Base-by-base conservation (phyloP, 2,113 vertebrate genomes). In the Lamprotornis superbus region DNA sequence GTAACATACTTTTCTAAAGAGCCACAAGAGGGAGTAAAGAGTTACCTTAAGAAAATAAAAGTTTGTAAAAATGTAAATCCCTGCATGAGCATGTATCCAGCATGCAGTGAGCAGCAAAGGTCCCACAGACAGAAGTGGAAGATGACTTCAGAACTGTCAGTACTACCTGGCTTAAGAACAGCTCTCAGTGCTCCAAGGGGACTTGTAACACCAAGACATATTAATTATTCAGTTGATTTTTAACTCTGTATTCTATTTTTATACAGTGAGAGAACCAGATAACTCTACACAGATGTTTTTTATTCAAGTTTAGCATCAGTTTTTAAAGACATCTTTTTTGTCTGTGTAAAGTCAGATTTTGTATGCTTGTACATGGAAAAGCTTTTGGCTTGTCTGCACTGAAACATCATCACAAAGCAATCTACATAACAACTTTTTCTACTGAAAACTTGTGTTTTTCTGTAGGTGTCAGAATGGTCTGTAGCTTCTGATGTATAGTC, bases 1-100 rank as follows among this genome's bases (percentile, higher is more conserved):
- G 33, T 5, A 83, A 61, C 2, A 63, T 18, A 76, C 16, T 96
- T 91, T 90, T 8, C 50, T 63, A 70, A 61, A 92, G 89, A 71
- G 22, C 95, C 97, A 97, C 94, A 92, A 94, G 97, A 94, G 93
- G 95, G 96, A 95, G 94, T 78, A 75, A 75, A 95, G 94, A 73
- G 63, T 79, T 75, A 50, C 40, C 61, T 63, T 47, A 61, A 70
- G 52, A 91, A 90, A 76, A 69, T 8, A 27, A 20, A 67, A 42
- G 52, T 59, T 70, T 40, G 25, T 42, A 18, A 42, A 78, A 87
- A 30, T 1, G 0, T 11, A 57, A 47, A 24, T 2, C 21, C 16
- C 17, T 40, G 7, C 10, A 7, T 56, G 14, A 78, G 6, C 9
- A 18, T 4, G 5, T 67, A 12, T 37, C 6, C 68, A 40, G 12